Evolutionary conservation across 1,140 invertebrate species (phyloP).

Genomic region (Hydropsyche tenuis): DNA sequence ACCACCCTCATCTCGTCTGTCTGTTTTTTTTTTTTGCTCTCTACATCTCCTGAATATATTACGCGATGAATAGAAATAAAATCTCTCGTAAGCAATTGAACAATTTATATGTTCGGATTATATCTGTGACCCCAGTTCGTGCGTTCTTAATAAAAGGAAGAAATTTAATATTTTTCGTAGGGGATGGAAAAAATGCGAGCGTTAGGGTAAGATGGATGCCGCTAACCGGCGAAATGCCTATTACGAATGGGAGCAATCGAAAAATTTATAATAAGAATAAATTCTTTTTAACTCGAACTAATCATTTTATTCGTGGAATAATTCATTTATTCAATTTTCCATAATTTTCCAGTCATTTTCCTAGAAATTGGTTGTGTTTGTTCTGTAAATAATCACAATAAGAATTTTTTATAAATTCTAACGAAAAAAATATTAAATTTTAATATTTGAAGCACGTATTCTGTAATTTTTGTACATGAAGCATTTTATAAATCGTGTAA

Average conservation of each 20-base stretch:
- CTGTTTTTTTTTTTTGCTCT: not conserved
- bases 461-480: not conserved
- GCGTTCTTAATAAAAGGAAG: conserved; percentile 28
- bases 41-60: conserved; percentile 6
- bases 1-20: not conserved
- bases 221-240: not conserved
- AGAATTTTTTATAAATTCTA: too few relatives aligned
- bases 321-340: not conserved
- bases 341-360: not conserved
- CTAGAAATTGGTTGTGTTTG: too few relatives aligned
- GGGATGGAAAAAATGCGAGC: conserved; percentile 30
- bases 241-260: conserved; percentile 6
- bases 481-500: conserved; percentile 33
- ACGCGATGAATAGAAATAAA: conserved; percentile 18
- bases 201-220: conserved; percentile 23
- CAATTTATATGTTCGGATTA: conserved; percentile 34
- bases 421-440: too few relatives aligned
- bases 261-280: not conserved
- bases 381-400: too few relatives aligned
- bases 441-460: too few relatives aligned
- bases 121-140: conserved; percentile 21
- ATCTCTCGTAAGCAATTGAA: conserved; percentile 34
- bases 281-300: too few relatives aligned
- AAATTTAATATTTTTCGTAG: conserved; percentile 35
- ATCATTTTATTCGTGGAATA: not conserved